Percentiles rank a stretch among this genome's conserved stretches.
phyloP scores from a whole-genome alignment of 2,113 vertebrate species.

The Hippolais icterina region DNA sequence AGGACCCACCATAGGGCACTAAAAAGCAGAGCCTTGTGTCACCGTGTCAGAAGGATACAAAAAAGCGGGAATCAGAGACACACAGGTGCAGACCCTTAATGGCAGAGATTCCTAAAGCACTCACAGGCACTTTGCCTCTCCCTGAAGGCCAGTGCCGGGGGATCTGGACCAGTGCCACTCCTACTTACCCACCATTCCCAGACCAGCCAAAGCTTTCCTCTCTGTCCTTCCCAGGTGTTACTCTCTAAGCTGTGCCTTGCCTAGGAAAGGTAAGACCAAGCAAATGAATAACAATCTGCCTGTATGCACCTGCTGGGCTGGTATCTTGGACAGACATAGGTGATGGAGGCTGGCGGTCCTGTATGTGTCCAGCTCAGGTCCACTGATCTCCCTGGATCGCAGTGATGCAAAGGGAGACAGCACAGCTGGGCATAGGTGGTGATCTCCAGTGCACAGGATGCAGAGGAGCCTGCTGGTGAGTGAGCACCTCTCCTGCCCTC shows the following conservation, averaged over 20 bases:
- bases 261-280: neutral
- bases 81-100: neutral
- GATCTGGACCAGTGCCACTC: neutral
- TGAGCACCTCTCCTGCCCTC: fast-evolving
- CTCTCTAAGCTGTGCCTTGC: neutral
- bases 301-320: neutral
- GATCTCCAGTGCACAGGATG: fast-evolving
- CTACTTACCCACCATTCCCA: neutral
- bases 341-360: neutral
- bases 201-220: neutral
- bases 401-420: neutral
- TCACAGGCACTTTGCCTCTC: fast-evolving
- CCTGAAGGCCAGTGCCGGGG: neutral
- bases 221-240: neutral
- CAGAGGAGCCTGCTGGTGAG: neutral
- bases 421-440: neutral
- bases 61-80: neutral
- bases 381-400: neutral
- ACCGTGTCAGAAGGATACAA: neutral
- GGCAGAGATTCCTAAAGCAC: neutral
- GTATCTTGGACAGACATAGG: neutral
- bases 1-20: neutral
- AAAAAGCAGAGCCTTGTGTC: neutral
- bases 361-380: neutral
- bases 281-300: neutral